A percentile compares a stretch with the other conserved stretches of the same genome.
phyloP scores from a whole-genome alignment of 2,113 vertebrate genomes.

The Lathamus discolor region DNA sequence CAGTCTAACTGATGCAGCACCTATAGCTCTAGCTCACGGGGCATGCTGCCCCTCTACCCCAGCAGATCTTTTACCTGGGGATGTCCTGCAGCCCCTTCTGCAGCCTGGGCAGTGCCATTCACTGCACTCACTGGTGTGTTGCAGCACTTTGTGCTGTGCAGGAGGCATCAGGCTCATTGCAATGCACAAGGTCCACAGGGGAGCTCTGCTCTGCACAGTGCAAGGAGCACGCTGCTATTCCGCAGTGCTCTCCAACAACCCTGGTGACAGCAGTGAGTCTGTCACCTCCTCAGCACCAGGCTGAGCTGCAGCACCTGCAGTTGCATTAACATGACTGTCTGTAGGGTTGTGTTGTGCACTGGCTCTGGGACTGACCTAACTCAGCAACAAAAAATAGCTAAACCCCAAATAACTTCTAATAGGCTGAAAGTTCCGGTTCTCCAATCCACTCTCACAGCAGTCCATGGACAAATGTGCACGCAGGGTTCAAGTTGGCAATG shows the following conservation, averaged over 20 bases:
- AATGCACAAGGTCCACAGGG: background rate
- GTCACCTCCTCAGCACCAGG: background rate
- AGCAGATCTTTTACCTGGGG: background rate
- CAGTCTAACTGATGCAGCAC: background rate
- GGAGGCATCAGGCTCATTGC: background rate
- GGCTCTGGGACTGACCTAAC: background rate
- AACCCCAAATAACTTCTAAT: background rate
- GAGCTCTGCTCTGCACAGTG: background rate
- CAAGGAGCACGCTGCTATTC: background rate
- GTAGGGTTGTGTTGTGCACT: background rate
- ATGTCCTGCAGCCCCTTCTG: rapidly evolving
- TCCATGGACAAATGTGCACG: rapidly evolving
- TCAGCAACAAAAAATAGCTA: no score
- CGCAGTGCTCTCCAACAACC: background rate
- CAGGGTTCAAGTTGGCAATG: rapidly evolving
- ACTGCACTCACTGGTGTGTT: rapidly evolving
- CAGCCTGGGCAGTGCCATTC: background rate
- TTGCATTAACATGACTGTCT: no score
- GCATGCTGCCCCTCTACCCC: background rate
- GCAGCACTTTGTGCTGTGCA: background rate
- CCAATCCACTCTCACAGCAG: rapidly evolving
- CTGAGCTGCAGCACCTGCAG: background rate
- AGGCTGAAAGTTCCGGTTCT: background rate
- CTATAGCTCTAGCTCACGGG: background rate
- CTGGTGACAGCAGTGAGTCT: background rate